Base-by-base conservation (phyloP, 2,888 invertebrate species). In the Andrena trimmerana region DNA sequence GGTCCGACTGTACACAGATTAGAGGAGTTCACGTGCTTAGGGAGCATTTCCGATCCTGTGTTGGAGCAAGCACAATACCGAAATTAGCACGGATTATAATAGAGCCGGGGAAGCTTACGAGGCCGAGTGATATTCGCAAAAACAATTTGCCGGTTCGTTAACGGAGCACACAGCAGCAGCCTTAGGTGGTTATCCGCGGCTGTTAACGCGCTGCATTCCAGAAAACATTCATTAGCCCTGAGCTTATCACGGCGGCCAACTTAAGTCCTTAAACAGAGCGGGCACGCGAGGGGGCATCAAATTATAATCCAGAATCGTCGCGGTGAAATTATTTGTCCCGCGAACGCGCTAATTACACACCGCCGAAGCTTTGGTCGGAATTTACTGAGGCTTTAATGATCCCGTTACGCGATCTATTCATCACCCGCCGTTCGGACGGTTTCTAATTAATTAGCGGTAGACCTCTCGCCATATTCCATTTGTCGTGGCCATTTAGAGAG, bases 381-480 rank as follows among this genome's bases (percentile, higher is more conserved):
- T 89, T 87, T 83, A 86, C 88, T 78, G 83, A 87, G 86, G 79
- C 90, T 87, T 90, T 91, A 91, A 91, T 91, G 91, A 92, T 92
- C 89, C 87, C 85, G 90, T 83, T 90, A 92, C 88, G 80, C 83
- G 80, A 86, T 85, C 91, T 88, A 91, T 91, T 92, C 90, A 91
- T 92, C 92, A 91, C 87, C 42, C 72, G 81, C 86, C 85, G 86
- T 87, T 84, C 81, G 81, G 85, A 90, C 86, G 87, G 87, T 84
- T 83, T 86, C 86, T 92, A 92, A 91, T 92, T 92, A 92, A 92
- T 92, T 90, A 89, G 89, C 81, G 84, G 85, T 76, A 86, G 83
- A 81, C 78, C 88, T 75, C 73, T 57, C 66, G 65, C 80, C 83
- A 83, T 81, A 86, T 86, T 86, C 85, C 74, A 86, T 89, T 84